phyloP scores from a whole-genome alignment of 2,113 vertebrate species.

The Petaurus breviceps region DNA sequence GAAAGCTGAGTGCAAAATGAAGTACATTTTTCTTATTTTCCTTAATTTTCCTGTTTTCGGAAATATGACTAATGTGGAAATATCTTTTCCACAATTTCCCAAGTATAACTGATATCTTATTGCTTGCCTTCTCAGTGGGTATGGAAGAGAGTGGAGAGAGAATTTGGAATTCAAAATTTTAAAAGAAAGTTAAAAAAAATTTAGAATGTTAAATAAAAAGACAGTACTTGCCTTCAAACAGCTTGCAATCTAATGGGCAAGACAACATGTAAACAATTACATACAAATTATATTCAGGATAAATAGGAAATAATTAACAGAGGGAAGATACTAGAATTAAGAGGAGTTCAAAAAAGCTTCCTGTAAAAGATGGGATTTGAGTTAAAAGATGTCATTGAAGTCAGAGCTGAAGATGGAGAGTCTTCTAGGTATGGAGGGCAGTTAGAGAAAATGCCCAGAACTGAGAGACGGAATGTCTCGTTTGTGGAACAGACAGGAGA shows the following conservation, averaged over 20 bases:
- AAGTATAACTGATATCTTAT: not conserved
- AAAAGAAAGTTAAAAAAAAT: not conserved
- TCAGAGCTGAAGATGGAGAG: not conserved
- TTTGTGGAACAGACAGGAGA: not conserved
- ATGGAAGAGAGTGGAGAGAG: not conserved
- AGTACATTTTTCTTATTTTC: not conserved
- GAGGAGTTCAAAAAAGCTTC: not conserved
- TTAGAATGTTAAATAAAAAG: not conserved
- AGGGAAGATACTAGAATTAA: not conserved
- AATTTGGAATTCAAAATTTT: not conserved
- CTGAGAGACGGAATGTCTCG: too few relatives aligned
- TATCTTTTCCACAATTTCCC: not conserved
- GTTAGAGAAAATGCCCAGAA: too few relatives aligned
- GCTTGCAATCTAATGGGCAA: not conserved
- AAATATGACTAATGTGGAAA: not conserved
- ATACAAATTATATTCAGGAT: not conserved
- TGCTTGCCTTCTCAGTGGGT: not conserved
- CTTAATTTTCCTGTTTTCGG: not conserved
- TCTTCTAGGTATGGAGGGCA: too few relatives aligned
- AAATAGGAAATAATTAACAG: not conserved
- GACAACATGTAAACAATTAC: not conserved
- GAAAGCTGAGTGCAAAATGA: not conserved
- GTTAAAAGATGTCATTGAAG: not conserved
- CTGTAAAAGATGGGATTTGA: not conserved
- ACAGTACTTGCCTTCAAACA: not conserved